Percentiles rank a stretch among this genome's conserved stretches.
phyloP scores from a whole-genome alignment of 1,140 invertebrate species.

The Solen grandis region DNA sequence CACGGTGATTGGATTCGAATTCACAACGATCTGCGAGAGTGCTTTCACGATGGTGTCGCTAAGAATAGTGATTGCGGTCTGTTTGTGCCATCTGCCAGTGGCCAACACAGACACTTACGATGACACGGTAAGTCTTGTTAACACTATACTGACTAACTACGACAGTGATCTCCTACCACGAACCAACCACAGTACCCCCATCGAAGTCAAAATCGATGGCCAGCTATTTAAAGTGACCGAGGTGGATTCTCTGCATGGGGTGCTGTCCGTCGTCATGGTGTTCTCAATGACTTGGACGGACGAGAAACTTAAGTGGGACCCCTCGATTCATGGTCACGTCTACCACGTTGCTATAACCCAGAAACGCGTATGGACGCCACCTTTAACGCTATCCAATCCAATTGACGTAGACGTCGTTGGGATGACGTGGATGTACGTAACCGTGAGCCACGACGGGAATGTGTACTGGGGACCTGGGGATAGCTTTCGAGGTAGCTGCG shows the following conservation, averaged over 20 bases:
- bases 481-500: background rate
- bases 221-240: background rate
- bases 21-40: no score
- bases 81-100: no score
- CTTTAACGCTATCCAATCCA: background rate
- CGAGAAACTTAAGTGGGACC: slow-evolving; percentile 7
- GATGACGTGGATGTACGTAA: background rate
- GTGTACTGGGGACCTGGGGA: background rate
- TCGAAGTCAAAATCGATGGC: no score
- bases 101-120: no score
- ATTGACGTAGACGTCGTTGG: background rate
- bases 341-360: background rate
- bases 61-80: no score
- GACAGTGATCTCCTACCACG: no score
- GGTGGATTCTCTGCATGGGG: slow-evolving; percentile 6
- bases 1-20: no score
- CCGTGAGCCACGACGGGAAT: background rate
- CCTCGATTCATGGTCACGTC: slow-evolving; percentile 8
- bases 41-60: no score
- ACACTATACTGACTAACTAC: no score
- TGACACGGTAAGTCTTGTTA: no score
- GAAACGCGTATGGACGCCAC: slow-evolving; percentile 14
- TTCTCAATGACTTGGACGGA: background rate
- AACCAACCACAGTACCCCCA: no score
- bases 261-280: background rate